A percentile compares a stretch with the other conserved stretches of the same genome.
phyloP scores from a whole-genome alignment of 2,797 vertebrate species.

The Todus mexicanus region DNA sequence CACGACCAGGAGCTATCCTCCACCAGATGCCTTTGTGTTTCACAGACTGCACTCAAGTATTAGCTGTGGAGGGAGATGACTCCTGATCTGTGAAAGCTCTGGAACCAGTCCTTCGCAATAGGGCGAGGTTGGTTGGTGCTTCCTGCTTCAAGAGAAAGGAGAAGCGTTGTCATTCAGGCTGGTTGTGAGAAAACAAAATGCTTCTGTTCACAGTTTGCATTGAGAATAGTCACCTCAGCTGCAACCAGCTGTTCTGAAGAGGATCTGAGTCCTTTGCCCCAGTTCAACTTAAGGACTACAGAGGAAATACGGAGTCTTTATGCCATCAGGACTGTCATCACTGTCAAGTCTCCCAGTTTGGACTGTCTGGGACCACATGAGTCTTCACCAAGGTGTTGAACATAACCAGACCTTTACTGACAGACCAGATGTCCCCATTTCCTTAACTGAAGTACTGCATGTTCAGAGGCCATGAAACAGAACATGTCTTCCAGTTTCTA shows the following conservation, averaged over 20 bases:
- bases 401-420: not conserved
- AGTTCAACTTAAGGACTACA: not conserved
- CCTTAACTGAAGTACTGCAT: not conserved
- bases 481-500: not conserved
- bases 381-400: not conserved
- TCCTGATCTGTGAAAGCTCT: not conserved
- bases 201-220: not conserved
- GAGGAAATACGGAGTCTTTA: not conserved
- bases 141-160: not conserved
- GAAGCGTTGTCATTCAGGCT: not conserved
- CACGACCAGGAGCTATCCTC: not conserved
- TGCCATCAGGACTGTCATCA: not conserved
- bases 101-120: not conserved
- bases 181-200: not conserved
- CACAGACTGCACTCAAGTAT: rapidly evolving
- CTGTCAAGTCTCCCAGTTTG: not conserved
- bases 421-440: not conserved
- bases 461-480: not conserved
- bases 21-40: not conserved
- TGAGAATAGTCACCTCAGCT: not conserved
- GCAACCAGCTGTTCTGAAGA: not conserved
- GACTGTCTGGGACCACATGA: not conserved
- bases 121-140: not conserved
- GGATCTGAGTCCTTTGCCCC: not conserved
- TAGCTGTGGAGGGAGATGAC: not conserved